phyloP scores from a whole-genome alignment of 2,113 vertebrate genomes.

The Odobenus rosmarus region DNA sequence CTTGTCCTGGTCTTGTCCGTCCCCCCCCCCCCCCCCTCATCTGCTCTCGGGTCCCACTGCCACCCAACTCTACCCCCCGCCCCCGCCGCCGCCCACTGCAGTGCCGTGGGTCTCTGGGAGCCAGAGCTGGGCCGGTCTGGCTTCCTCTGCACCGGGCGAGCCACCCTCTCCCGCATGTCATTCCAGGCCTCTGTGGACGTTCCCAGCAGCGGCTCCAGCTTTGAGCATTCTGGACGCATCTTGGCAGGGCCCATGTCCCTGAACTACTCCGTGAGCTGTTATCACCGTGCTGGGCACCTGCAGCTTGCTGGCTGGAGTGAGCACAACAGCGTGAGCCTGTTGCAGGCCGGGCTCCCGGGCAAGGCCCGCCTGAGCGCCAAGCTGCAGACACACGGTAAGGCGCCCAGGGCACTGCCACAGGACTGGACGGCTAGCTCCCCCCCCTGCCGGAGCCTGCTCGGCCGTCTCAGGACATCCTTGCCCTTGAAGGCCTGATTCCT shows the following conservation, averaged over 20 bases:
- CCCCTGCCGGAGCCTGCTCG: fast-evolving
- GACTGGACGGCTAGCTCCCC: fast-evolving
- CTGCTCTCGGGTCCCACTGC: no score
- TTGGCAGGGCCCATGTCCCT: constrained; percentile 81
- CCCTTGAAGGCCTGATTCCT: neutral
- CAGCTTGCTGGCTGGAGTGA: constrained; percentile 78
- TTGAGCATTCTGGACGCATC: constrained; percentile 80
- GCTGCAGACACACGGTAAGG: constrained; percentile 70
- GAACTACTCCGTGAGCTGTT: constrained; percentile 81
- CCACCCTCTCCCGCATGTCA: fast-evolving
- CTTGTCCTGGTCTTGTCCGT: neutral
- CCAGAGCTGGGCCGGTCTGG: no score
- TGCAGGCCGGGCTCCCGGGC: constrained; percentile 71
- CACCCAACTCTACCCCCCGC: no score
- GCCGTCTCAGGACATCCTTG: neutral
- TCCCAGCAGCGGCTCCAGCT: constrained; percentile 67
- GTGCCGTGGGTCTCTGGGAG: fast-evolving
- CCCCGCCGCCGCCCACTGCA: fast-evolving
- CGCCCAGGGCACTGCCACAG: fast-evolving
- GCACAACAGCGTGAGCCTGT: constrained; percentile 66
- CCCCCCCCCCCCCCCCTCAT: no score
- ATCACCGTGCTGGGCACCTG: constrained; percentile 71
- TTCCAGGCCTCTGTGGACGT: constrained; percentile 75
- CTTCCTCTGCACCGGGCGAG: neutral
- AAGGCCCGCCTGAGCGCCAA: constrained; percentile 54